These are phyloP conservation scores for Anthrax anthrax DNA, from an alignment of 2,888 invertebrate species.

Conservation along the genomic window DNA sequence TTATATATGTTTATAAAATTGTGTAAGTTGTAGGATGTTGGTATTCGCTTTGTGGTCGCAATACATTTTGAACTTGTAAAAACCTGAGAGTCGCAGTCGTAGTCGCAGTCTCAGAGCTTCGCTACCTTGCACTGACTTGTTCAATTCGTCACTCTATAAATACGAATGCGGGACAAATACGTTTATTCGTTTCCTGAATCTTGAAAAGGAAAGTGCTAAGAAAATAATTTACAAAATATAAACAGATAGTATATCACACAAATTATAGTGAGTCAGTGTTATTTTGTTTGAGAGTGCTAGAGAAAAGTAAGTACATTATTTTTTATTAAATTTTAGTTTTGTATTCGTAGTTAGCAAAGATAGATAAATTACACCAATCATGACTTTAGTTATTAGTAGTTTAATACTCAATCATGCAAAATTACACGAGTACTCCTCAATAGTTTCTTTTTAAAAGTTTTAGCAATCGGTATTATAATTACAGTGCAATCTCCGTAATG, in stretches of 20 bases:
- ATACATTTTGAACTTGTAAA: too few relatives aligned
- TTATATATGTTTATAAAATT: too few relatives aligned
- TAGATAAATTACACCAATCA: slow-evolving; percentile 1
- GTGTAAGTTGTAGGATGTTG: too few relatives aligned
- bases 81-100: too few relatives aligned
- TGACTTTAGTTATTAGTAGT: not conserved
- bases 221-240: not conserved
- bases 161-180: not conserved
- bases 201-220: slow-evolving; percentile 1
- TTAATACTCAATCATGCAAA: not conserved
- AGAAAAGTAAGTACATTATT: slow-evolving; percentile 1
- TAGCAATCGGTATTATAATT: too few relatives aligned
- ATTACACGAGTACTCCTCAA: not conserved
- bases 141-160: not conserved
- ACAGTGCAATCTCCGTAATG: too few relatives aligned
- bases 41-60: too few relatives aligned
- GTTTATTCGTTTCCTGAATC: not conserved
- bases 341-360: not conserved
- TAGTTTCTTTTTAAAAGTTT: too few relatives aligned
- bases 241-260: not conserved
- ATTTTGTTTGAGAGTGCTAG: slow-evolving; percentile 1
- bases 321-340: not conserved
- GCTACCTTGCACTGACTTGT: too few relatives aligned
- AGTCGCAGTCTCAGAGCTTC: too few relatives aligned
- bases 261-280: not conserved